Evolutionary conservation across 2,888 invertebrate genomes (phyloP).

Genomic region (Dryadula phaetusa): DNA sequence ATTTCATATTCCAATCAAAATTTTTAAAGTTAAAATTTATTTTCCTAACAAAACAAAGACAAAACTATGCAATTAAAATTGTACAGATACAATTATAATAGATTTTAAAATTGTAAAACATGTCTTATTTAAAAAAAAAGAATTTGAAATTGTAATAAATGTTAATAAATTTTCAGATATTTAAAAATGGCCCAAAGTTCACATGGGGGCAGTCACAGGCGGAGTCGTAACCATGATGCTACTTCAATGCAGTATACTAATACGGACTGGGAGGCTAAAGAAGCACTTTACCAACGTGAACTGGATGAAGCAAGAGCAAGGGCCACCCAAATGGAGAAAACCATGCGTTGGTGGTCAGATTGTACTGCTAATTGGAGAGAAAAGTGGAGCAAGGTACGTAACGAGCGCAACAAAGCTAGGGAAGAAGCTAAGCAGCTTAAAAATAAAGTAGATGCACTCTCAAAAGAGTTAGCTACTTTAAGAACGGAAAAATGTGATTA

Average conservation of each 20-base stretch:
- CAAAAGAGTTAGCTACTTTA: constrained; percentile 89
- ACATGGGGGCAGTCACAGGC: constrained; percentile 87
- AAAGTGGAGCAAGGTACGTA: constrained; percentile 97
- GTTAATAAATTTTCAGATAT: constrained; percentile 50
- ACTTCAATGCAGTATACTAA: constrained; percentile 86
- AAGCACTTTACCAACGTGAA: constrained; percentile 89
- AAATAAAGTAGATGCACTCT: constrained; percentile 90
- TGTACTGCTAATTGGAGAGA: constrained; percentile 98
- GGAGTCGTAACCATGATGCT: constrained; percentile 86
- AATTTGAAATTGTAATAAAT: too few relatives aligned
- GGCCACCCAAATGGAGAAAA: constrained; percentile 99
- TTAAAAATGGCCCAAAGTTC: constrained; percentile 85
- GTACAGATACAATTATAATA: too few relatives aligned
- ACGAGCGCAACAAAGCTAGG: constrained; percentile 95
- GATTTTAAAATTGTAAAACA: too few relatives aligned
- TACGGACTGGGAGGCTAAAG: constrained; percentile 91
- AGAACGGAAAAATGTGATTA: constrained; percentile 92
- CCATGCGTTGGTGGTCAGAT: constrained; percentile 99
- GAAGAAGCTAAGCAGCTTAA: constrained; percentile 94
- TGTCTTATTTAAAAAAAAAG: too few relatives aligned
- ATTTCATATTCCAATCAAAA: too few relatives aligned
- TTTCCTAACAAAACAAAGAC: too few relatives aligned
- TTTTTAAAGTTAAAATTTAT: too few relatives aligned
- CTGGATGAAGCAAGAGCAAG: constrained; percentile 97
- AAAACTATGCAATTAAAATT: too few relatives aligned